Percentiles rank a stretch among this genome's conserved stretches.
These are phyloP conservation scores for Clistopyga incitator DNA, from an alignment of 2,888 invertebrate genomes.

Conservation along the genomic window DNA sequence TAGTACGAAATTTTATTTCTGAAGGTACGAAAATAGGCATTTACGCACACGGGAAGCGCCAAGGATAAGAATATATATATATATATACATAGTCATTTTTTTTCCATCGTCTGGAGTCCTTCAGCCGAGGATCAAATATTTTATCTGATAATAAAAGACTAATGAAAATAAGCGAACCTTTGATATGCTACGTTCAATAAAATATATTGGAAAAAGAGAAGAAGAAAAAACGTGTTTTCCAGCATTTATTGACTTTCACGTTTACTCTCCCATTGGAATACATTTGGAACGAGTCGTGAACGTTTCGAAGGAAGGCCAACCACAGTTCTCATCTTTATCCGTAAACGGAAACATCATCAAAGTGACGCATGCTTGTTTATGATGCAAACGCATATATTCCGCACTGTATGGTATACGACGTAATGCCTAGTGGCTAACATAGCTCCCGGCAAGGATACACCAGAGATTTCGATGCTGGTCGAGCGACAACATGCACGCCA, in stretches of 20 bases:
- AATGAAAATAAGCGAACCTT: too few species aligned
- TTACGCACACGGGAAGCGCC: too few species aligned
- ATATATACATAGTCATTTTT: too few species aligned
- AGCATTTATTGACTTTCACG: conserved; percentile 1
- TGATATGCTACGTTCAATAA: background rate
- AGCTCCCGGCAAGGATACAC: conserved; percentile 18
- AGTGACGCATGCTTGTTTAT: conserved; percentile 52
- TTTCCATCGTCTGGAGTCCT: too few species aligned
- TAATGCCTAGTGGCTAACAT: conserved; percentile 9
- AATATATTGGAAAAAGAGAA: too few species aligned
- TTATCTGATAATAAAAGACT: too few species aligned
- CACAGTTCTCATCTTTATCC: conserved; percentile 48
- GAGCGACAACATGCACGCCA: background rate
- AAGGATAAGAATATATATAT: too few species aligned
- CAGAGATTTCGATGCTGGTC: conserved; percentile 60
- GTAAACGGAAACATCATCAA: conserved; percentile 39
- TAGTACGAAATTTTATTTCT: too few species aligned
- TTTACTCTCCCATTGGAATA: conserved; percentile 21
- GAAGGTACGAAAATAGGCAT: too few species aligned
- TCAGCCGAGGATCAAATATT: too few species aligned
- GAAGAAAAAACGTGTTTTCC: background rate
- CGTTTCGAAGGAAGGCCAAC: conserved; percentile 42
- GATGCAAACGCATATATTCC: conserved; percentile 31
- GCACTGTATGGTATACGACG: background rate
- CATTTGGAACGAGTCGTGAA: conserved; percentile 36